Conservation (phyloP, 2,113 vertebrate species). For the Rattus rattus region DNA sequence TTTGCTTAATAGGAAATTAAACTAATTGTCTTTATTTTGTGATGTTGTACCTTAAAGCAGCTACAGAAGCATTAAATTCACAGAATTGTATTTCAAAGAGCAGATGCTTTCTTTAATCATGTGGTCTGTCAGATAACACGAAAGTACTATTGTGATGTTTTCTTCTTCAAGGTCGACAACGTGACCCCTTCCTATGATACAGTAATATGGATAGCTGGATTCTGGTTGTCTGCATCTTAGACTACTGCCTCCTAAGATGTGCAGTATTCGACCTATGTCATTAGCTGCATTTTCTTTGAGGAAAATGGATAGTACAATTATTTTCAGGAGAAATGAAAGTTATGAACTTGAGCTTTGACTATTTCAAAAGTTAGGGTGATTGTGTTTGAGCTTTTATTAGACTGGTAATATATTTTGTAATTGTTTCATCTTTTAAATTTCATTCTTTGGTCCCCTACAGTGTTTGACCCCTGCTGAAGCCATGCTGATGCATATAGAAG, state of each 20-base stretch:
- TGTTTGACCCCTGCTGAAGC: no score
- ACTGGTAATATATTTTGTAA: conserved; percentile 23
- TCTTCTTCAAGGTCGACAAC: neutral
- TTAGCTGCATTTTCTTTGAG: conserved; percentile 12
- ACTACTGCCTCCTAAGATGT: neutral
- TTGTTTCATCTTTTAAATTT: conserved; percentile 45
- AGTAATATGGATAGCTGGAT: neutral
- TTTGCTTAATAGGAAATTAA: neutral
- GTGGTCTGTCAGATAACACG: conserved; percentile 19
- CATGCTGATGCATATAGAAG: no score
- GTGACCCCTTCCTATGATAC: neutral
- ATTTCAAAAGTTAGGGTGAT: conserved; percentile 51
- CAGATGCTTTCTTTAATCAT: conserved; percentile 16
- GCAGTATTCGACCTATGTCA: conserved; percentile 5
- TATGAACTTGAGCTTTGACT: conserved; percentile 39
- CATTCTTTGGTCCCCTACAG: neutral
- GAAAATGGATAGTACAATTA: conserved; percentile 1
- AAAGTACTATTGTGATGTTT: conserved; percentile 2
- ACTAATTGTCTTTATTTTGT: neutral
- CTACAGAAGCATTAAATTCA: neutral
- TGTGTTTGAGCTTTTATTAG: conserved; percentile 29
- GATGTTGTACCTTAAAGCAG: neutral
- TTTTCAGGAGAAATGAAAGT: conserved; percentile 56
- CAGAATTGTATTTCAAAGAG: conserved; percentile 18
- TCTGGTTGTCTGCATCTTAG: neutral